These are phyloP conservation scores for Ciconia nigra DNA, from an alignment of 2,797 vertebrate species.

Conservation along the genomic window DNA sequence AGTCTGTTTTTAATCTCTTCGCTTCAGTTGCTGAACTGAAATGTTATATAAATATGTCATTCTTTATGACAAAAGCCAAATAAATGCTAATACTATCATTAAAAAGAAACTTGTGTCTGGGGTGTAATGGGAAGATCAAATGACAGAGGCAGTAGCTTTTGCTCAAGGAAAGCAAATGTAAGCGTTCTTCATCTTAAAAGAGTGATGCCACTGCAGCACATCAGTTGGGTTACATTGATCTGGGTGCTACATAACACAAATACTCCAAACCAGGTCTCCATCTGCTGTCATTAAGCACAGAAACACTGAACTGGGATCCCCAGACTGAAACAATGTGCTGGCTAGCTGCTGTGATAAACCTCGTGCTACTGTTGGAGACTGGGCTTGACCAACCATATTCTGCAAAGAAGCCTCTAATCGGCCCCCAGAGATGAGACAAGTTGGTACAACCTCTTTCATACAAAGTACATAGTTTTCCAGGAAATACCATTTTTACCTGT, in stretches of 20 bases:
- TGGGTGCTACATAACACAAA: neutral
- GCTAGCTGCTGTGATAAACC: neutral
- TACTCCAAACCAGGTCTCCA: neutral
- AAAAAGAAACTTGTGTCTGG: slow-evolving; percentile 1
- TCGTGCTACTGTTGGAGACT: neutral
- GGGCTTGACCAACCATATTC: neutral
- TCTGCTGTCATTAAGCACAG: neutral
- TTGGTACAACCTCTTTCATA: fast-evolving
- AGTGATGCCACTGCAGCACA: neutral
- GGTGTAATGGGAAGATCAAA: neutral
- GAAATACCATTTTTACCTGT: neutral
- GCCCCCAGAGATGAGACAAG: neutral
- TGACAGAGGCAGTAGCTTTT: neutral
- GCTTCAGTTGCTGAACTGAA: neutral
- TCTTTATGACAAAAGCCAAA: slow-evolving; percentile 47
- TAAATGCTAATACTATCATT: slow-evolving; percentile 30
- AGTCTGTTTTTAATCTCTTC: neutral
- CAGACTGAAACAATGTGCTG: fast-evolving
- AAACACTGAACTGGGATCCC: neutral
- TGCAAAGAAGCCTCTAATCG: neutral
- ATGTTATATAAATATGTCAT: slow-evolving; percentile 35
- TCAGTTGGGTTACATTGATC: neutral
- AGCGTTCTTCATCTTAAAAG: neutral
- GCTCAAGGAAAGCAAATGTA: neutral
- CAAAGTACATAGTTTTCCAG: neutral